These are phyloP conservation scores for Drosophila equinoxialis DNA, from an alignment of 1,140 invertebrate genomes.

Conservation along the genomic window DNA sequence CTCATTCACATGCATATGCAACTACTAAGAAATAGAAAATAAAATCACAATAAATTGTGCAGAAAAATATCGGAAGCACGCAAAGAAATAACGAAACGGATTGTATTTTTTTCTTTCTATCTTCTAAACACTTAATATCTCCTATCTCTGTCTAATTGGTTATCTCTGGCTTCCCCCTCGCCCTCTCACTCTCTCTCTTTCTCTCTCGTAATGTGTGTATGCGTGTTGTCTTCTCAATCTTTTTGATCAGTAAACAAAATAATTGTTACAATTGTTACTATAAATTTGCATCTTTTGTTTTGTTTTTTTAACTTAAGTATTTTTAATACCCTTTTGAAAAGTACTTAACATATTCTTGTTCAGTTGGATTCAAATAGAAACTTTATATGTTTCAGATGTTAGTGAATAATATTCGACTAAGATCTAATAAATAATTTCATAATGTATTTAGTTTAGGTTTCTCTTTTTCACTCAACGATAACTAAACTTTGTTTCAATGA, in stretches of 20 bases:
- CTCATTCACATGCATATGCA: background rate
- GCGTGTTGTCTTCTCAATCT: conserved; percentile 12
- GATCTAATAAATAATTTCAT: no score
- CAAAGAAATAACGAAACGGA: conserved; percentile 25
- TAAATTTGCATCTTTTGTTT: conserved; percentile 41
- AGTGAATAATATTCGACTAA: no score
- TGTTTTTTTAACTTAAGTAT: background rate
- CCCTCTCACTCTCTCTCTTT: no score
- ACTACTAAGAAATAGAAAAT: conserved; percentile 20
- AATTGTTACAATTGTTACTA: conserved; percentile 51
- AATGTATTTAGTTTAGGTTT: no score
- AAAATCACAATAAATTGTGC: conserved; percentile 46
- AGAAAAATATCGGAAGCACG: conserved; percentile 50
- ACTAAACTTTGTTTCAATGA: no score
- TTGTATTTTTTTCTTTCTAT: conserved; percentile 14
- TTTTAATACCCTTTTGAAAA: background rate
- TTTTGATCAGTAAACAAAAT: conserved; percentile 54
- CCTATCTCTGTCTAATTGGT: no score
- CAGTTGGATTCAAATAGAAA: no score
- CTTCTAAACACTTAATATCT: no score
- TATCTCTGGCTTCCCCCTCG: no score
- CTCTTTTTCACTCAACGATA: no score
- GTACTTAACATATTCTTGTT: no score
- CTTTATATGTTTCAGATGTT: no score
- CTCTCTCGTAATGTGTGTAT: background rate